Conservation (phyloP, 1,140 invertebrate species). For the Zaprionus taronus region DNA sequence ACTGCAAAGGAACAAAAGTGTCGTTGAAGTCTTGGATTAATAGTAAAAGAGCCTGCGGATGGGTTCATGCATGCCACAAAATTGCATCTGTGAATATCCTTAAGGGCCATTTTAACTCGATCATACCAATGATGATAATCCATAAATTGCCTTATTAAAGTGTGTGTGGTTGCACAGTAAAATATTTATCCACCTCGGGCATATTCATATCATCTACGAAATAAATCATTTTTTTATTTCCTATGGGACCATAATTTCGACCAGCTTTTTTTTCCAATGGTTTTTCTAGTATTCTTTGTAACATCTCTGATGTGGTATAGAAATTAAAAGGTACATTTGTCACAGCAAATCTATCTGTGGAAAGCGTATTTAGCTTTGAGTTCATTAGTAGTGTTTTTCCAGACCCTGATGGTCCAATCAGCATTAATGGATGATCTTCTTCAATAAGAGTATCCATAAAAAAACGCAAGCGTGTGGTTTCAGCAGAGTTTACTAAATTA, state of each 20-base stretch:
- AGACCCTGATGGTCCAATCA: slow-evolving; percentile 94
- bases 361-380: slow-evolving; percentile 90
- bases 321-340: slow-evolving; percentile 97
- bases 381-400: slow-evolving; percentile 94
- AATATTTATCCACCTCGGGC: slow-evolving; percentile 97
- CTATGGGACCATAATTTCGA: slow-evolving; percentile 95
- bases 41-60: slow-evolving; percentile 96
- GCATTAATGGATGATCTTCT: slow-evolving; percentile 93
- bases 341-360: slow-evolving; percentile 86
- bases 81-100: slow-evolving; percentile 97
- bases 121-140: slow-evolving; percentile 97
- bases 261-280: slow-evolving; percentile 98
- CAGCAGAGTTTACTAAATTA: slow-evolving; percentile 92
- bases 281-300: slow-evolving; percentile 95
- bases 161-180: slow-evolving; percentile 97
- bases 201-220: slow-evolving; percentile 99
- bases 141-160: slow-evolving; percentile 95
- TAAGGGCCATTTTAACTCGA: slow-evolving; percentile 92
- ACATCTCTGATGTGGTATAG: slow-evolving; percentile 96
- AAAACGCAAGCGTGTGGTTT: slow-evolving; percentile 93
- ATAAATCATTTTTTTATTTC: slow-evolving; percentile 95
- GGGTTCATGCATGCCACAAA: slow-evolving; percentile 98
- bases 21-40: slow-evolving; percentile 94
- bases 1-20: slow-evolving; percentile 97
- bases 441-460: slow-evolving; percentile 94